Evolutionary conservation across 1,140 invertebrate genomes (phyloP).

Genomic region (Atta cephalotes): DNA sequence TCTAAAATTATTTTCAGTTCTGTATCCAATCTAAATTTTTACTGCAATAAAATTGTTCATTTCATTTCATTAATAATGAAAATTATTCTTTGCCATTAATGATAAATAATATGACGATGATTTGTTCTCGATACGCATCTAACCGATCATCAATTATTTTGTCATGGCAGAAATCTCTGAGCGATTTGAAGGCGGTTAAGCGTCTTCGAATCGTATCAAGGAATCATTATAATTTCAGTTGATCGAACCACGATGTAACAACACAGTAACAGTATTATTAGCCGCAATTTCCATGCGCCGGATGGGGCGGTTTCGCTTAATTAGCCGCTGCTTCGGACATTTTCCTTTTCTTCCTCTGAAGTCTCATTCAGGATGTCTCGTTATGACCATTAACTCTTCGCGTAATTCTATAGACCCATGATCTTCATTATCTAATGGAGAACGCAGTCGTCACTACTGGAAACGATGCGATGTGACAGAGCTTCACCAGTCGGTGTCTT

Average conservation of each 20-base stretch:
- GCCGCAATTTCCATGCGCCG: slow-evolving; percentile 70
- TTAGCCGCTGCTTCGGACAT: slow-evolving; percentile 73
- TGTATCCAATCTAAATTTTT: too few relatives aligned
- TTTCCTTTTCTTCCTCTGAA: slow-evolving; percentile 33
- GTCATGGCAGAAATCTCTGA: slow-evolving; percentile 31
- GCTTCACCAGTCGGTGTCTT: background rate
- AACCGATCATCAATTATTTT: slow-evolving; percentile 1
- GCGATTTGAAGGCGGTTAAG: background rate
- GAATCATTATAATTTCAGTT: slow-evolving; percentile 70
- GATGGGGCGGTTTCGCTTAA: slow-evolving; percentile 72
- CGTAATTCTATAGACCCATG: slow-evolving; percentile 63
- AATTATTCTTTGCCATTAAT: slow-evolving; percentile 20
- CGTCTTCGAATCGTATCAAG: slow-evolving; percentile 57
- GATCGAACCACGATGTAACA: background rate
- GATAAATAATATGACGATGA: slow-evolving; percentile 31
- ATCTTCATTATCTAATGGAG: slow-evolving; percentile 75
- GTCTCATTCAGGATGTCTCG: slow-evolving; percentile 69
- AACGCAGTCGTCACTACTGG: slow-evolving; percentile 71
- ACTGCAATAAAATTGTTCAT: too few relatives aligned
- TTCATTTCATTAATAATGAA: too few relatives aligned
- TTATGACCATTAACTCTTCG: slow-evolving; percentile 71
- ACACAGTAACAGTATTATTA: slow-evolving; percentile 75
- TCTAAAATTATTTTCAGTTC: too few relatives aligned
- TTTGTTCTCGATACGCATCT: slow-evolving; percentile 17
- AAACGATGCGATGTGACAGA: slow-evolving; percentile 63